Base-by-base conservation (phyloP, 2,797 vertebrate species). In the Sebastes steindachneri region DNA sequence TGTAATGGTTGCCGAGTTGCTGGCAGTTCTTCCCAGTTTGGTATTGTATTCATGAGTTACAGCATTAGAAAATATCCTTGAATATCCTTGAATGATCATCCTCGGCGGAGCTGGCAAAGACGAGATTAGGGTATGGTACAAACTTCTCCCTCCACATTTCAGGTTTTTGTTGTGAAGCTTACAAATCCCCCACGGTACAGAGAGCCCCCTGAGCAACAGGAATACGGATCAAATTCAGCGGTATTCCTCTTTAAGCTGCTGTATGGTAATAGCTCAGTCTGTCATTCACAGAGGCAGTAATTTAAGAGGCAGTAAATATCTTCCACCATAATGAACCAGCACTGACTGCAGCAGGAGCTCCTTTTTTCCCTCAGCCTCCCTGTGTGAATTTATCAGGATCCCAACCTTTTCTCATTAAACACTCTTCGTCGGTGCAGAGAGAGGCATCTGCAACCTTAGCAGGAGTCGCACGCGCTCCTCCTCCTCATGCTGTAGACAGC, bases 381-480 rank as follows among this genome's bases (percentile, higher is more conserved):
- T 33, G 78, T 68, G 64, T 73, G 85, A 83, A 81, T 88, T 64
- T 76, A 80, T 84, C 83, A 80, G 79, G 73, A 80, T 87, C 64
- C 86, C 85, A 60, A 77, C 82, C 83, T 89, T 74, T 84, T 78
- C 84, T 86, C 88, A 88, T 92, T 90, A 89, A 89, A 87, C 88
- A 85, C 77, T 85, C 78, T 69, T 91, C 51, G n/a, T 45, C 53
- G 9, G 69, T 76, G 75, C 80, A 63, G 88, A 86, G 88, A 86
- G 82, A 76, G 80, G 70, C 89, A 91, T 89, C 90, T 92, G 88
- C 67, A 87, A 48, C 81, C 90, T 68, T 89, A 78, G 91, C 91
- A 70, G 91, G 90, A 90, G 87, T 62, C 54, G 5, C 57, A 57
- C 55, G 17, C 35, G 9, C 59, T 68, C 79, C 67, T 62, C 74